A percentile compares a stretch with the other conserved stretches of the same genome.
Evolutionary conservation across 2,797 vertebrate species (phyloP).

Genomic region (Neoniphon sammara): DNA sequence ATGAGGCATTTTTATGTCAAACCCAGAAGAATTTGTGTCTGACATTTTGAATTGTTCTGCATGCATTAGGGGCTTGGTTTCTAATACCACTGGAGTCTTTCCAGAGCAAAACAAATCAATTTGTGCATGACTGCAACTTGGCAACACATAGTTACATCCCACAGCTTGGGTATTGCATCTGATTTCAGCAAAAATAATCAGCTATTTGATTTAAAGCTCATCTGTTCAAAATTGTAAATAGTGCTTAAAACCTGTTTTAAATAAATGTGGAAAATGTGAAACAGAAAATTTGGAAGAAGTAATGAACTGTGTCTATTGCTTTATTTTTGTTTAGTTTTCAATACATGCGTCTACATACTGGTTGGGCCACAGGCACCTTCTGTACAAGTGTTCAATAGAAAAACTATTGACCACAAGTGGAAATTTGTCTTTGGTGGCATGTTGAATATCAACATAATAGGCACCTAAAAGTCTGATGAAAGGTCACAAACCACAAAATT

Average conservation of each 20-base stretch:
- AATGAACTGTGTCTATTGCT: no score
- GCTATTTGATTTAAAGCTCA: neutral
- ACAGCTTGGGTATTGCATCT: neutral
- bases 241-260: neutral
- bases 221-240: neutral
- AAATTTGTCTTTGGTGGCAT: no score
- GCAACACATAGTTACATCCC: neutral
- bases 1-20: neutral
- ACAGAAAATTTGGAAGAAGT: neutral
- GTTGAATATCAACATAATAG: no score
- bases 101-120: neutral
- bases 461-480: no score
- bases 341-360: no score
- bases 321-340: no score
- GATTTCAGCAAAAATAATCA: neutral
- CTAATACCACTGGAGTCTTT: neutral
- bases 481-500: no score
- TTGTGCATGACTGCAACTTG: neutral
- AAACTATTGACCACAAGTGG: no score
- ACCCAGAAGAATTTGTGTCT: neutral
- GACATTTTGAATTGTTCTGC: constrained; percentile 1
- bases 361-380: no score
- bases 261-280: no score
- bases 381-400: no score
- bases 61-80: neutral